Conservation (phyloP, 2,113 vertebrate species). For the Thomomys bottae region DNA sequence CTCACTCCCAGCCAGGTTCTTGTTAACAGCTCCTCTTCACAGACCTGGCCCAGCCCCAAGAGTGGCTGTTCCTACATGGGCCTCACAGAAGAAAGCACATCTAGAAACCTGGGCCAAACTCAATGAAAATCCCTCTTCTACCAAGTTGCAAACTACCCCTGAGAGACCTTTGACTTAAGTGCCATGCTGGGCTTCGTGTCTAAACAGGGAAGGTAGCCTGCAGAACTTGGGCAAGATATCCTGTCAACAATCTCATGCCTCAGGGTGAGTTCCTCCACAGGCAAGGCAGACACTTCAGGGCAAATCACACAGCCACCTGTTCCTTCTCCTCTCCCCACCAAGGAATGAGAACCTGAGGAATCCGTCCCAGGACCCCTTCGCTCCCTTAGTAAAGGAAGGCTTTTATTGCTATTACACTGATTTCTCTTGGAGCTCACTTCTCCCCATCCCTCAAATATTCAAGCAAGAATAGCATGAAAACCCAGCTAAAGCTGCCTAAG, state of each 20-base stretch:
- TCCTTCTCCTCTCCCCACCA: not conserved
- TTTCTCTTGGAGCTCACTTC: not conserved
- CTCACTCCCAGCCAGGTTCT: not conserved
- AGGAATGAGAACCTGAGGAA: not conserved
- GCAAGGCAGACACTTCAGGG: not conserved
- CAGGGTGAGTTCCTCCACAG: not conserved
- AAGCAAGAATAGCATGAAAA: constrained; percentile 13
- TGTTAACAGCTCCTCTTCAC: not conserved
- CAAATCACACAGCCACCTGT: not conserved
- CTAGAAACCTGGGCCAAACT: not conserved
- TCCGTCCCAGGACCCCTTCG: too few relatives aligned
- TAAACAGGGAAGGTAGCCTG: not conserved
- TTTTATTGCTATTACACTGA: not conserved
- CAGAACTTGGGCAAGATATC: not conserved
- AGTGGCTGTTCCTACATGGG: not conserved
- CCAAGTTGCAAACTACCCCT: not conserved
- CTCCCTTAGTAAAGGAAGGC: not conserved
- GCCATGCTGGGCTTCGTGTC: not conserved
- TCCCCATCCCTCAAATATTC: not conserved
- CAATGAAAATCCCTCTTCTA: not conserved
- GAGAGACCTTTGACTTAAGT: not conserved
- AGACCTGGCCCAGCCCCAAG: too few relatives aligned
- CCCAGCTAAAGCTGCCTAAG: not conserved
- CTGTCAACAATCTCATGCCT: not conserved
- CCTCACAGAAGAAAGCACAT: not conserved